Base-by-base conservation (phyloP, 2,797 vertebrate genomes). In the Scolopax bukidnonensis region DNA sequence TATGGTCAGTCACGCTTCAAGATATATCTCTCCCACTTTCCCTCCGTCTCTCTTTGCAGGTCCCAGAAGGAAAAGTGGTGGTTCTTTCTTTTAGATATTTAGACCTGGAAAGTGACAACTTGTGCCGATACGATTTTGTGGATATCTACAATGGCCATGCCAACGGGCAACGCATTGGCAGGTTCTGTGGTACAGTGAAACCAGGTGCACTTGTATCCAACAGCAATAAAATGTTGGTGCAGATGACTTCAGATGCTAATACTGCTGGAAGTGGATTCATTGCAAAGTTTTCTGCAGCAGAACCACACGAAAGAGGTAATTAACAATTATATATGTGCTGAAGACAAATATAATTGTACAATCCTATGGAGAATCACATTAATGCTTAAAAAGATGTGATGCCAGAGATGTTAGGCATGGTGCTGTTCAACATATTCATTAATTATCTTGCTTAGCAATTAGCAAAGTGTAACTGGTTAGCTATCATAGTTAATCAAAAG, bases 221-320 rank as follows among this genome's bases (percentile, higher is more conserved):
- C 9, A 98, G 98, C 97, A 99, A 99, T 98, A 99, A 99, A 98
- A 99, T 99, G 99, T 96, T 99, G 95, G 98, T 99, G 84, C 99
- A 99, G 97, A 99, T 99, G 99, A 98, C 99, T 84, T 99, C 99
- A 1, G 99, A 99, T 47, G 99, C 99, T 95, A 99, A 99, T 94
- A 99, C 99, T 3, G 99, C 99, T 47, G 99, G 99, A 69, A 99
- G 98, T 59, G 99, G 99, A 83, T 99, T 99, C 97, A 98, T 99
- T 95, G 98, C 99, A 1, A 98, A 98, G 96, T 99, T 98, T 97
- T 99, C 99, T n/a, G 98, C 99, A 27, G 98, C 98, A 59, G 98
- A 99, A 91, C 98, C 99, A 33, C 98, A 99, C 4, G 98, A 99
- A 97, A 98, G 98, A 99, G 99, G 99, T 99, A 98, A 64, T 30